Percentiles rank a stretch among this genome's conserved stretches.
Conservation (phyloP, 2,797 vertebrate genomes). For the Coilia nasus region DNA sequence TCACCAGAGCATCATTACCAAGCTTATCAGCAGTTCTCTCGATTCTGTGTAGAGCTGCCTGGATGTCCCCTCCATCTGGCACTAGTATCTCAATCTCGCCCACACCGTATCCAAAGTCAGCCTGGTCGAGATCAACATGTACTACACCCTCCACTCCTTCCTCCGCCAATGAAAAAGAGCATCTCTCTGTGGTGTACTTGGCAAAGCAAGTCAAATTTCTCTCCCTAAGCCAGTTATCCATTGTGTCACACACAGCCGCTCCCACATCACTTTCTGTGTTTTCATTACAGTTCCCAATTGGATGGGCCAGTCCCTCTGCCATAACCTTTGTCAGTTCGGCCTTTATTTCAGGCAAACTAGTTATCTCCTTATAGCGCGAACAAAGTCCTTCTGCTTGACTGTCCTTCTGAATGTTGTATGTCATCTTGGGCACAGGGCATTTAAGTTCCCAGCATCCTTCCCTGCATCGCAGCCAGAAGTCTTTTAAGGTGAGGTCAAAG, state of each 20-base stretch:
- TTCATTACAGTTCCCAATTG: not conserved
- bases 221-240: slow-evolving; percentile 62
- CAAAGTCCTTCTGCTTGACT: slow-evolving; percentile 60
- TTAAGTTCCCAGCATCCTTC: slow-evolving; percentile 79
- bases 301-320: slow-evolving; percentile 27
- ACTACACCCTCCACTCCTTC: slow-evolving; percentile 56
- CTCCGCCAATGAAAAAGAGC: slow-evolving; percentile 66
- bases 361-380: slow-evolving; percentile 76
- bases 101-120: slow-evolving; percentile 78
- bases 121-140: slow-evolving; percentile 76
- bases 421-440: slow-evolving; percentile 54
- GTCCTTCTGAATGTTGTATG: slow-evolving; percentile 30
- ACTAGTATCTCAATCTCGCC: slow-evolving; percentile 81
- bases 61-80: slow-evolving; percentile 68
- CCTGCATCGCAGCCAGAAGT: slow-evolving; percentile 78
- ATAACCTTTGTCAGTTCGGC: slow-evolving; percentile 65
- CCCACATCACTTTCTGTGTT: slow-evolving; percentile 11
- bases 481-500: slow-evolving; percentile 71
- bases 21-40: slow-evolving; percentile 67
- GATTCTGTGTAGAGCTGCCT: slow-evolving; percentile 71
- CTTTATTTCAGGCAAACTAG: slow-evolving; percentile 68
- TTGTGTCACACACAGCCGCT: not conserved
- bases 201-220: slow-evolving; percentile 74
- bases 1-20: slow-evolving; percentile 60
- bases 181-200: slow-evolving; percentile 71